A percentile compares a stretch with the other conserved stretches of the same genome.
These are phyloP conservation scores for Menidia beryllina DNA, from an alignment of 2,113 vertebrate species.

Conservation along the genomic window DNA sequence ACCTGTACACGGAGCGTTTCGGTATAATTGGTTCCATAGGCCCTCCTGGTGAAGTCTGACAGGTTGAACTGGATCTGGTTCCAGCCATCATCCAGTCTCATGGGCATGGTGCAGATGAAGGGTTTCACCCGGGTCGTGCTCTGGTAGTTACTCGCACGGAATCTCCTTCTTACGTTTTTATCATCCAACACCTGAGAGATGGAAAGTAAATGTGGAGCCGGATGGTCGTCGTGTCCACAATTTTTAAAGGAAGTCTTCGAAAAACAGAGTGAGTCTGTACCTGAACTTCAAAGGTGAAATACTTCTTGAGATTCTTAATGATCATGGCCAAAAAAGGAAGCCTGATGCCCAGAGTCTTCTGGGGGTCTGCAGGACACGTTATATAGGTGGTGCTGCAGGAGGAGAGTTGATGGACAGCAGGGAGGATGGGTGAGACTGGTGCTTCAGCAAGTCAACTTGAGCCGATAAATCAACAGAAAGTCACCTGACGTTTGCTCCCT, in stretches of 20 bases:
- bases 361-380: slow-evolving; percentile 96
- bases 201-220: background rate
- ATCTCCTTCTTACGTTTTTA: slow-evolving; percentile 93
- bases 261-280: slow-evolving; percentile 69
- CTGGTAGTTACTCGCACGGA: slow-evolving; percentile 97
- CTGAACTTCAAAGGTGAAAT: slow-evolving; percentile 99
- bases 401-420: background rate
- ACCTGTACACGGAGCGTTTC: slow-evolving; percentile 97
- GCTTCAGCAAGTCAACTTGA: background rate
- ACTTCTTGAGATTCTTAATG: slow-evolving; percentile 97
- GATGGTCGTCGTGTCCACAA: background rate
- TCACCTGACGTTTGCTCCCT: slow-evolving; percentile 95
- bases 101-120: slow-evolving; percentile 98
- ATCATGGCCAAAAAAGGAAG: slow-evolving; percentile 97
- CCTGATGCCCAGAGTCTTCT: slow-evolving; percentile 96
- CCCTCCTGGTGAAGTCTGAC: slow-evolving; percentile 93
- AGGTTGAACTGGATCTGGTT: slow-evolving; percentile 99
- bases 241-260: background rate
- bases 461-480: slow-evolving; percentile 5
- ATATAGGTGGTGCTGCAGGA: slow-evolving; percentile 93
- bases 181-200: slow-evolving; percentile 91
- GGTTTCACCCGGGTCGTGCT: slow-evolving; percentile 95
- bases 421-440: background rate
- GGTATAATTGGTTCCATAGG: slow-evolving; percentile 95
- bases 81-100: slow-evolving; percentile 93